Percentiles rank a stretch among this genome's conserved stretches.
Conservation (phyloP, 2,888 invertebrate species). For the Endotricha flammealis region DNA sequence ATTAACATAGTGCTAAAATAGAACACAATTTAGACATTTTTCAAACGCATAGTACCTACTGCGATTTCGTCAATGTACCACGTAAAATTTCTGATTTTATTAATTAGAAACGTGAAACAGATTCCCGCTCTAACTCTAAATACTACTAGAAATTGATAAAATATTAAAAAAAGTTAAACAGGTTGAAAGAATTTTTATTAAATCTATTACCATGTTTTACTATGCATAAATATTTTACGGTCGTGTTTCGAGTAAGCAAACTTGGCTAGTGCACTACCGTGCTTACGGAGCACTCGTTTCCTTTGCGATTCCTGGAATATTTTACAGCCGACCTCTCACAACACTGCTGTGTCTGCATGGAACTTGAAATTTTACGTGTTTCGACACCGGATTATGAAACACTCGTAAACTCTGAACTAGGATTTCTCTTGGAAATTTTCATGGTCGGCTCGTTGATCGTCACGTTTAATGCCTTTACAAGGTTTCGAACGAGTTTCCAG, state of each 20-base stretch:
- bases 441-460: conserved; percentile 20
- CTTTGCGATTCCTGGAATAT: conserved; percentile 49
- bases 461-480: neutral
- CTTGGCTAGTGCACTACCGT: conserved; percentile 1
- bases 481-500: neutral
- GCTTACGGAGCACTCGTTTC: conserved; percentile 24
- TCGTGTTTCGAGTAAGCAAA: conserved; percentile 3
- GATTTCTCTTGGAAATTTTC: conserved; percentile 39
- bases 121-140: no score
- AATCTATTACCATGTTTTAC: no score
- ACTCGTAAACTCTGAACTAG: conserved; percentile 56
- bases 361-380: conserved; percentile 63
- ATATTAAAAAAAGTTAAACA: no score
- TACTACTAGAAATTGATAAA: no score
- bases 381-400: conserved; percentile 59
- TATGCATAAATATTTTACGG: no score
- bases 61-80: no score
- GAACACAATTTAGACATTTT: no score
- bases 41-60: no score
- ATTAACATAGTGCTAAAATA: no score
- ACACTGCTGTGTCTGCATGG: conserved; percentile 59
- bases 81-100: no score
- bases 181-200: no score
- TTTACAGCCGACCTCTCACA: conserved; percentile 48
- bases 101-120: no score